Percentiles rank a stretch among this genome's conserved stretches.
These are phyloP conservation scores for Crematogaster levior DNA, from an alignment of 2,888 invertebrate genomes.

Conservation along the genomic window DNA sequence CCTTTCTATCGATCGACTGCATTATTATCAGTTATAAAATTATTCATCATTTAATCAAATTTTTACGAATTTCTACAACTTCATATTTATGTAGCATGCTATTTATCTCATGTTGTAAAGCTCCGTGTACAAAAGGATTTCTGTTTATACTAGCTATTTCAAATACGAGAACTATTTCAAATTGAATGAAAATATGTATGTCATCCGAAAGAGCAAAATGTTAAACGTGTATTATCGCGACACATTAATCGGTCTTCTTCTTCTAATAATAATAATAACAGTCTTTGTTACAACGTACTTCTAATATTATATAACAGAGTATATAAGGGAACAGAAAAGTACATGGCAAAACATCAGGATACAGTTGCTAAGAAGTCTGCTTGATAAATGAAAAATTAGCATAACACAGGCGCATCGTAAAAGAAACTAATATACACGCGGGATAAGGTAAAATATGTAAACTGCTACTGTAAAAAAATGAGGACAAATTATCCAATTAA, in stretches of 20 bases:
- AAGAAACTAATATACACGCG: neutral
- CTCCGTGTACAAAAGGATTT: neutral
- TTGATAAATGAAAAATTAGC: too few species aligned
- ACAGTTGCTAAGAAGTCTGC: too few species aligned
- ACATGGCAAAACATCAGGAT: too few species aligned
- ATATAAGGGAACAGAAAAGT: too few species aligned
- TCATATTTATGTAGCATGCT: too few species aligned
- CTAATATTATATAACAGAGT: too few species aligned
- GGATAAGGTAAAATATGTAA: neutral
- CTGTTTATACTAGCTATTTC: neutral
- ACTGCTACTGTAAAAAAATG: neutral
- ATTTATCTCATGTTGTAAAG: too few species aligned
- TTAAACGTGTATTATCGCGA: neutral
- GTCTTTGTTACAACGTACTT: too few species aligned
- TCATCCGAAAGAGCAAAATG: neutral
- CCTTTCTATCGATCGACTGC: neutral
- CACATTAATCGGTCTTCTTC: neutral
- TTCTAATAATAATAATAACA: too few species aligned
- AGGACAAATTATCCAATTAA: constrained; percentile 28
- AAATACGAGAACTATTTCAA: neutral
- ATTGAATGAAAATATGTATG: neutral
- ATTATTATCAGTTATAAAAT: constrained; percentile 1
- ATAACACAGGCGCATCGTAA: too few species aligned
- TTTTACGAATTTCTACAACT: neutral
- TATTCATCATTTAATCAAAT: neutral